A percentile compares a stretch with the other conserved stretches of the same genome.
Conservation (phyloP, 2,113 vertebrate genomes). For the Alethe diademata region DNA sequence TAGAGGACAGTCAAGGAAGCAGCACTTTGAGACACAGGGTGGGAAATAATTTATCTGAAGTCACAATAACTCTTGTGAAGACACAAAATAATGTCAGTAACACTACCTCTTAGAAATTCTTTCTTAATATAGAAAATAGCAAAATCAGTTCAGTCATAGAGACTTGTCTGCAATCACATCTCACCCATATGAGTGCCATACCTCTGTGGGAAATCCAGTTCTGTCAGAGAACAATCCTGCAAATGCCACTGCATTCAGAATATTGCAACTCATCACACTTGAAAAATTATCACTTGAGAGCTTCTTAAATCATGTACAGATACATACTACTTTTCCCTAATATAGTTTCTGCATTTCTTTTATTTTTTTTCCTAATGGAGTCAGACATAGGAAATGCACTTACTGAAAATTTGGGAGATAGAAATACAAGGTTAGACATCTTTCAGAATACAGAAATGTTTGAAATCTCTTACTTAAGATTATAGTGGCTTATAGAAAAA, state of each 20-base stretch:
- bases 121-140: background rate
- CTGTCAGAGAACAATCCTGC: background rate
- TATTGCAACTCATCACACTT: background rate
- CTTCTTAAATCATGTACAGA: background rate
- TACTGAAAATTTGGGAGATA: background rate
- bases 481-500: constrained; percentile 4
- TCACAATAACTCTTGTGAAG: background rate
- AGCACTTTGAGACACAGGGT: background rate
- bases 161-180: background rate
- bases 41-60: background rate
- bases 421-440: constrained; percentile 17
- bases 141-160: background rate
- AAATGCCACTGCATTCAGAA: background rate
- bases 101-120: background rate
- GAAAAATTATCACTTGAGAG: background rate
- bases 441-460: constrained; percentile 49
- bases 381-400: background rate
- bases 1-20: background rate
- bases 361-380: background rate
- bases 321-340: background rate
- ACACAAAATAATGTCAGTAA: background rate
- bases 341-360: background rate
- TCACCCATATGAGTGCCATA: background rate
- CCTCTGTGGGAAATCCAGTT: background rate
- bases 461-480: constrained; percentile 27